Percentiles rank a stretch among this genome's conserved stretches.
These are phyloP conservation scores for Fragum fragum DNA, from an alignment of 2,888 invertebrate genomes.

Conservation along the genomic window DNA sequence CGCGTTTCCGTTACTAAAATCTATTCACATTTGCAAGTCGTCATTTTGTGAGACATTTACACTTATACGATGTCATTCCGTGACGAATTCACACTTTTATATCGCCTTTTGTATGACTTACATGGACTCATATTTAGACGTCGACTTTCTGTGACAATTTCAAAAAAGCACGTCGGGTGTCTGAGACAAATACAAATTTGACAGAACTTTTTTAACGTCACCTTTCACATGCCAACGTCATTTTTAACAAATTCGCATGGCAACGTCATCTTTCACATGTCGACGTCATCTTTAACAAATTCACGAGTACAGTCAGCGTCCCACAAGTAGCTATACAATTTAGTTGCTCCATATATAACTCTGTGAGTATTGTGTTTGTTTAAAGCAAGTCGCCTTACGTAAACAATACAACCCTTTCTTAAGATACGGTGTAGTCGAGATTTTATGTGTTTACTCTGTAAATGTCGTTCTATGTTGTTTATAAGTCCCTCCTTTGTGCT, in stretches of 20 bases:
- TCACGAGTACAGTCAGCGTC: neutral
- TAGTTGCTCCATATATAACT: neutral
- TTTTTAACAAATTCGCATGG: neutral
- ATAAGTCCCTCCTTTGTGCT: neutral
- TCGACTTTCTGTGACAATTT: no score
- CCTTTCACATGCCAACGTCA: neutral
- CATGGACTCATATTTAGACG: no score
- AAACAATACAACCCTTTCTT: slow-evolving; percentile 18
- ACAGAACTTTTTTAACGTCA: no score
- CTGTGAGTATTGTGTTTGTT: neutral
- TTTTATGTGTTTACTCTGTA: neutral
- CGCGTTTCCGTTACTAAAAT: no score
- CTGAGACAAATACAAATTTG: no score
- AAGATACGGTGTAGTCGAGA: slow-evolving; percentile 26
- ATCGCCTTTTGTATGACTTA: no score
- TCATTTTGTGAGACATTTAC: no score
- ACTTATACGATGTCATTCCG: no score
- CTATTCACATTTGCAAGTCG: no score
- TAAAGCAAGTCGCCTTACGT: slow-evolving; percentile 26
- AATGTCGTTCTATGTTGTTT: neutral
- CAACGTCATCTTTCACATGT: neutral
- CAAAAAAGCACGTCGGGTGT: no score
- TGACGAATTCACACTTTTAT: no score
- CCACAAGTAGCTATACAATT: slow-evolving; percentile 32
- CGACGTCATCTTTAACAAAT: slow-evolving; percentile 8